phyloP scores from a whole-genome alignment of 1,140 invertebrate genomes.

The Drosophila hydei region DNA sequence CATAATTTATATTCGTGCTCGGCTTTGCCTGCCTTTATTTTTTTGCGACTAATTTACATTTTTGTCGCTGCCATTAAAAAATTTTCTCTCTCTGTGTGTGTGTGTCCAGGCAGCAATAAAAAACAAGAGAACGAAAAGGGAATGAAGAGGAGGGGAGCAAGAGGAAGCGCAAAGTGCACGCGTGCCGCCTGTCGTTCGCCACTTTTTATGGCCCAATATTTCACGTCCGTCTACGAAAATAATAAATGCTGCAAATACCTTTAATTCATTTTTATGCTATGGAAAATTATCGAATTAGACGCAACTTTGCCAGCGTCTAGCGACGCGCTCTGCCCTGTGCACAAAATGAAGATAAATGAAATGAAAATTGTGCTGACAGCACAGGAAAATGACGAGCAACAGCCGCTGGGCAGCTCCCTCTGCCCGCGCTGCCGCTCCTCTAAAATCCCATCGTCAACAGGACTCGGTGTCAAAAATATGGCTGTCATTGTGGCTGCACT shows the following conservation, averaged over 20 bases:
- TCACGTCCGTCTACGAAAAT: slow-evolving; percentile 22
- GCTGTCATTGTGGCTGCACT: slow-evolving; percentile 38
- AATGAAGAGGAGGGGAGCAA: too few species aligned
- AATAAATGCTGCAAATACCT: slow-evolving; percentile 62
- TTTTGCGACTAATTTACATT: slow-evolving; percentile 76
- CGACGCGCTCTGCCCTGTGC: slow-evolving; percentile 13
- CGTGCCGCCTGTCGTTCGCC: slow-evolving; percentile 59
- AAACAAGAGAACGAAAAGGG: slow-evolving; percentile 3
- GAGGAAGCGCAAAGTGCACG: slow-evolving; percentile 31
- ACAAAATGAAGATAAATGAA: slow-evolving; percentile 79
- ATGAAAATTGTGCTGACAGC: slow-evolving; percentile 73
- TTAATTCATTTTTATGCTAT: slow-evolving; percentile 65
- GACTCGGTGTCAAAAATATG: slow-evolving; percentile 33
- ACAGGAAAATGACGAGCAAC: slow-evolving; percentile 62
- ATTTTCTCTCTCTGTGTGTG: slow-evolving; percentile 29
- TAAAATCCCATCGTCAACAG: too few species aligned
- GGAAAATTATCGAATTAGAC: slow-evolving; percentile 77
- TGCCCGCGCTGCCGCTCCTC: background rate
- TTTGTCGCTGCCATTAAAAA: slow-evolving; percentile 79
- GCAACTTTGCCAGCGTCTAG: background rate
- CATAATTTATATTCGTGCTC: slow-evolving; percentile 62
- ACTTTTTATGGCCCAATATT: slow-evolving; percentile 9
- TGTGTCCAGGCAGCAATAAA: slow-evolving; percentile 53
- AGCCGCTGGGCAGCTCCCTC: slow-evolving; percentile 9
- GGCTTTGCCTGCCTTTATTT: slow-evolving; percentile 25